Percentiles rank a stretch among this genome's conserved stretches.
These are phyloP conservation scores for Hypotaenidia okinawae DNA, from an alignment of 2,797 vertebrate species.

Conservation along the genomic window DNA sequence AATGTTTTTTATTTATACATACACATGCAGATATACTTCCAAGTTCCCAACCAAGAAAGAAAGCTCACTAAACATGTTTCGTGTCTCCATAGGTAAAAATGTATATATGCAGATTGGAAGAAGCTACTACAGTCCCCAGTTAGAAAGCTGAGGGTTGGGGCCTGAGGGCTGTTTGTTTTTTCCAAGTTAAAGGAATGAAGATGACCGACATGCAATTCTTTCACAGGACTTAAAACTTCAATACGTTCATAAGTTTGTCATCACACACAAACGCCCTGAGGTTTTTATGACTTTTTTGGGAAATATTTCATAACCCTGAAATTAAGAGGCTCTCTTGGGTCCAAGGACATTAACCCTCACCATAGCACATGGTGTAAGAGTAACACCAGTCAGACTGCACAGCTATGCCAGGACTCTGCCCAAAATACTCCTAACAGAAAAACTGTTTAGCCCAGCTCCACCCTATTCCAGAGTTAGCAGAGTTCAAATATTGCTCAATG, in stretches of 20 bases:
- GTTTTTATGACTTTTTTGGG: not conserved
- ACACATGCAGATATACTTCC: rapidly evolving
- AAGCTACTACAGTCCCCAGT: not conserved
- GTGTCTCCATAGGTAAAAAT: not conserved
- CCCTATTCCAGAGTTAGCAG: slow-evolving; percentile 7
- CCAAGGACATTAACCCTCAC: not conserved
- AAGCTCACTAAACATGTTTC: not conserved
- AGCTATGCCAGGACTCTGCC: not conserved
- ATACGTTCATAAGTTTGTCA: not conserved
- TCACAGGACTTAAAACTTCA: not conserved
- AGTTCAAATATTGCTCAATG: slow-evolving; percentile 52
- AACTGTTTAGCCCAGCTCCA: slow-evolving; percentile 39
- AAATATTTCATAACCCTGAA: not conserved
- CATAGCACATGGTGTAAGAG: not conserved
- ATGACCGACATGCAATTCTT: not conserved
- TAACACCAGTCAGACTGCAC: not conserved
- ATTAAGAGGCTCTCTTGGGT: not conserved
- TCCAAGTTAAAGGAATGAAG: not conserved
- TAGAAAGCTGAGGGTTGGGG: not conserved
- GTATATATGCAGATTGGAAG: not conserved
- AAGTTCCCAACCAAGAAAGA: not conserved
- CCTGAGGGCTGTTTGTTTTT: not conserved
- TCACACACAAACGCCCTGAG: rapidly evolving
- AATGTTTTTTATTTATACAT: not conserved
- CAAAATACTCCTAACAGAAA: not conserved